phyloP scores from a whole-genome alignment of 2,888 invertebrate species.

The Seladonia tumulorum region DNA sequence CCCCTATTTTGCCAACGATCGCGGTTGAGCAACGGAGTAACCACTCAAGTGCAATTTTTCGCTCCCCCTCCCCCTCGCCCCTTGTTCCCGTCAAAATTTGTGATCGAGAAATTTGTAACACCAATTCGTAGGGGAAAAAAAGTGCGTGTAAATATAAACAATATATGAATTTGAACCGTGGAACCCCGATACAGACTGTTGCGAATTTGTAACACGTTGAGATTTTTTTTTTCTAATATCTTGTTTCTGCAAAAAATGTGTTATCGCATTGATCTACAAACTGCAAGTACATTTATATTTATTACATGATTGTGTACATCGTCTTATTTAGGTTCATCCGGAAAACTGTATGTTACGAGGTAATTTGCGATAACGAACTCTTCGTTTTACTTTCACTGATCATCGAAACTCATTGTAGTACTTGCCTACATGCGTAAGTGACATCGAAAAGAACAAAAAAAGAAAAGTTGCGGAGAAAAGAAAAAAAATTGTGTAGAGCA shows the following conservation, averaged over 20 bases:
- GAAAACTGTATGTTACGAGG: slow-evolving; percentile 9
- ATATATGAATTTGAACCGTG: slow-evolving; percentile 21
- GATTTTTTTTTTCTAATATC: slow-evolving; percentile 43
- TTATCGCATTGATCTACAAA: slow-evolving; percentile 36
- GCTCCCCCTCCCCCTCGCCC: background rate
- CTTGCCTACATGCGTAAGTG: slow-evolving; percentile 36
- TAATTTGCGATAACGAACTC: slow-evolving; percentile 41
- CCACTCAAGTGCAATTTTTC: slow-evolving; percentile 61
- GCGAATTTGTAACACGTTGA: slow-evolving; percentile 39
- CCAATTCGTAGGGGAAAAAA: background rate
- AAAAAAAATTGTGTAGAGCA: slow-evolving; percentile 54
- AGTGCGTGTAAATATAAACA: slow-evolving; percentile 31
- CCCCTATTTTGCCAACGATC: slow-evolving; percentile 28
- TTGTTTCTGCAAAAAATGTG: slow-evolving; percentile 19
- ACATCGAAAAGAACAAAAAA: slow-evolving; percentile 10
- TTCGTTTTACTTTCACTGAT: slow-evolving; percentile 28
- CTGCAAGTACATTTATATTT: slow-evolving; percentile 44
- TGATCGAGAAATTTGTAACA: slow-evolving; percentile 31
- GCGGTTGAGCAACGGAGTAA: slow-evolving; percentile 27
- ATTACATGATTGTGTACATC: slow-evolving; percentile 48
- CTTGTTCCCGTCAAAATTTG: slow-evolving; percentile 40
- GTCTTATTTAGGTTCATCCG: slow-evolving; percentile 28
- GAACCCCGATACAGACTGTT: slow-evolving; percentile 35
- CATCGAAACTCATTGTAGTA: slow-evolving; percentile 34
- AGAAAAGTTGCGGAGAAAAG: slow-evolving; percentile 17